These are phyloP conservation scores for Panopea generosa DNA, from an alignment of 2,888 invertebrate genomes.

Conservation along the genomic window DNA sequence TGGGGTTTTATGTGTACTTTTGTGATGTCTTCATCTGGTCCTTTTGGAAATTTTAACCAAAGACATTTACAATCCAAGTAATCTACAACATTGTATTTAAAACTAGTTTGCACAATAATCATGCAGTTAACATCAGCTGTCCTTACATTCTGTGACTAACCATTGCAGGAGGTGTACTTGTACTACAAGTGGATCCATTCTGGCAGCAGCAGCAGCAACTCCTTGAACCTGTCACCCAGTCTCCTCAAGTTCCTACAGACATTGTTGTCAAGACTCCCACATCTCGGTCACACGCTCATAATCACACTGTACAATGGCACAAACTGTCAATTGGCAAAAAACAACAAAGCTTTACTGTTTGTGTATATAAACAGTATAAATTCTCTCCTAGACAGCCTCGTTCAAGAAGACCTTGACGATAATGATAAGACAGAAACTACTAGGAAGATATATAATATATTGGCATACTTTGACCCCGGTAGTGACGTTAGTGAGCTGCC, in stretches of 20 bases:
- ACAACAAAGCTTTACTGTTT: slow-evolving; percentile 71
- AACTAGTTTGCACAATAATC: too few species aligned
- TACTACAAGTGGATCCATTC: slow-evolving; percentile 65
- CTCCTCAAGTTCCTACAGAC: slow-evolving; percentile 63
- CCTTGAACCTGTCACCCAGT: slow-evolving; percentile 55
- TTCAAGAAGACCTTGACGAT: slow-evolving; percentile 44
- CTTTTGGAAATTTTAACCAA: too few species aligned
- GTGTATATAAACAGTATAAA: slow-evolving; percentile 72
- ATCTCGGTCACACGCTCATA: slow-evolving; percentile 69
- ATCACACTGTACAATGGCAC: slow-evolving; percentile 43
- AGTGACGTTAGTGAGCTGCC: slow-evolving; percentile 70
- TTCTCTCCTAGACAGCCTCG: slow-evolving; percentile 67
- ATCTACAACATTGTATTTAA: too few species aligned
- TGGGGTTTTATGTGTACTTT: too few species aligned
- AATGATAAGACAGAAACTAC: slow-evolving; percentile 37
- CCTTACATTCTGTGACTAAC: too few species aligned
- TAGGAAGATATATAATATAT: slow-evolving; percentile 64
- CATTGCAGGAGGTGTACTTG: slow-evolving; percentile 78
- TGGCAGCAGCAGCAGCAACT: slow-evolving; percentile 11
- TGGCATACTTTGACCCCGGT: slow-evolving; percentile 73
- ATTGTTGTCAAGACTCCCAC: slow-evolving; percentile 65
- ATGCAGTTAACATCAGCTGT: too few species aligned
- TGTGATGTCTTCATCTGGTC: too few species aligned
- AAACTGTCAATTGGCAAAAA: slow-evolving; percentile 48
- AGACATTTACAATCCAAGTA: too few species aligned